These are phyloP conservation scores for Numenius phaeopus DNA, from an alignment of 2,797 vertebrate genomes.

Conservation along the genomic window DNA sequence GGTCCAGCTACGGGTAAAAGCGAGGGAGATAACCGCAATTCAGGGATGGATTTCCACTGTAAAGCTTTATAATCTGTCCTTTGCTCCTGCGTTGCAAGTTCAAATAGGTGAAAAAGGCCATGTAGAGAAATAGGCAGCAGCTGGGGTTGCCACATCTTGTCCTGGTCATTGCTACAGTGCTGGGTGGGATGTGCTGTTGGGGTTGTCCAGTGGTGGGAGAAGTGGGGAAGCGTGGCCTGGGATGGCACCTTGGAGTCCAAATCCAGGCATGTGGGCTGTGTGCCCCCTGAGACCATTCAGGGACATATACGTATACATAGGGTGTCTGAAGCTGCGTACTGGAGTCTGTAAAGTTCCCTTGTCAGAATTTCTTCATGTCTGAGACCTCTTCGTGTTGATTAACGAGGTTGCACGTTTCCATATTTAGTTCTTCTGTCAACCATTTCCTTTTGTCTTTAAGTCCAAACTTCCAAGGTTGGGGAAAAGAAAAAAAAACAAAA, in stretches of 20 bases:
- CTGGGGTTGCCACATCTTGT: not conserved
- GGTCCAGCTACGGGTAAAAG: not conserved
- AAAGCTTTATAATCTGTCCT: not conserved
- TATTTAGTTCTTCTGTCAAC: constrained; percentile 50
- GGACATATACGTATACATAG: too few species aligned
- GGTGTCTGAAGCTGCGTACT: not conserved
- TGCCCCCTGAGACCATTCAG: not conserved
- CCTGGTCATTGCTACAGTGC: not conserved
- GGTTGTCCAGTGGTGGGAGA: not conserved
- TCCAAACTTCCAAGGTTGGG: not conserved
- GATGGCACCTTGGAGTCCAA: not conserved
- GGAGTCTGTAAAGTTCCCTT: not conserved
- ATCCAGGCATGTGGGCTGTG: not conserved
- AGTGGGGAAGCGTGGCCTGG: not conserved
- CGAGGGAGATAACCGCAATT: not conserved
- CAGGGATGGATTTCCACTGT: not conserved
- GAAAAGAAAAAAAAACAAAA: not conserved
- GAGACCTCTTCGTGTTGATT: not conserved
- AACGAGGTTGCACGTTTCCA: not conserved
- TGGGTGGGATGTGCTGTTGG: not conserved
- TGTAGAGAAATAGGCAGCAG: not conserved
- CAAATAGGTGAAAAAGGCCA: not conserved
- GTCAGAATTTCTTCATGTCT: not conserved
- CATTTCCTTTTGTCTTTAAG: constrained; percentile 11
- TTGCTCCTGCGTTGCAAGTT: not conserved